A percentile compares a stretch with the other conserved stretches of the same genome.
Evolutionary conservation across 2,797 vertebrate genomes (phyloP).

Genomic region (Tadarida brasiliensis): DNA sequence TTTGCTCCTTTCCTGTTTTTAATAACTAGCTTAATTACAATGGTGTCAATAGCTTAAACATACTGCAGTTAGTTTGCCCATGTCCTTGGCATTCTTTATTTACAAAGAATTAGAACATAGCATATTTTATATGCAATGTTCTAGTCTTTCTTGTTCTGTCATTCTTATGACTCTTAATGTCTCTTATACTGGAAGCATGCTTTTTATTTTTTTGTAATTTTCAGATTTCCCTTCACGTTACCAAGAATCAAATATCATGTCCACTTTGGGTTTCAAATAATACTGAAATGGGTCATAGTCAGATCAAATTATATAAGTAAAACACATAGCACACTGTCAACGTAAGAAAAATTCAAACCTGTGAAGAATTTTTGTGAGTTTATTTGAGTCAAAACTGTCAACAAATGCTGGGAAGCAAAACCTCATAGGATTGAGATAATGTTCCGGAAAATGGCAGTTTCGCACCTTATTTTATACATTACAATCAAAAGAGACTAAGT

Average conservation of each 20-base stretch:
- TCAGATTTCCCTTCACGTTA: not conserved
- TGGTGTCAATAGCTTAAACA: not conserved
- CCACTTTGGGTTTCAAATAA: not conserved
- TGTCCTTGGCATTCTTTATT: constrained; percentile 7
- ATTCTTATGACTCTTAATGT: not conserved
- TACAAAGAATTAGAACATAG: not conserved
- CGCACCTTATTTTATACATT: too few species aligned
- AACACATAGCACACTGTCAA: not conserved
- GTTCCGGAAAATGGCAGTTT: too few species aligned
- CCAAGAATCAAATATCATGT: not conserved
- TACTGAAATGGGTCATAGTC: not conserved
- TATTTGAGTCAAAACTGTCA: not conserved
- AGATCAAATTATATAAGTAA: constrained; percentile 4
- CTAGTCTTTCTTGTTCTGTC: not conserved
- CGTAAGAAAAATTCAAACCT: too few species aligned
- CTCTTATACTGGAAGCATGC: not conserved
- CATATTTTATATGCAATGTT: not conserved
- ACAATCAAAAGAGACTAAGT: too few species aligned
- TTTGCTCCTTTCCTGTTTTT: too few species aligned
- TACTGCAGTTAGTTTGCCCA: not conserved
- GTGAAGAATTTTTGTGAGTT: too few species aligned
- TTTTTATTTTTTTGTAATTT: not conserved
- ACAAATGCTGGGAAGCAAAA: too few species aligned
- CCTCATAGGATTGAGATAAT: too few species aligned
- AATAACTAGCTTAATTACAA: too few species aligned